Base-by-base conservation (phyloP, 2,888 invertebrate species). In the Drosophila heteroneura region DNA sequence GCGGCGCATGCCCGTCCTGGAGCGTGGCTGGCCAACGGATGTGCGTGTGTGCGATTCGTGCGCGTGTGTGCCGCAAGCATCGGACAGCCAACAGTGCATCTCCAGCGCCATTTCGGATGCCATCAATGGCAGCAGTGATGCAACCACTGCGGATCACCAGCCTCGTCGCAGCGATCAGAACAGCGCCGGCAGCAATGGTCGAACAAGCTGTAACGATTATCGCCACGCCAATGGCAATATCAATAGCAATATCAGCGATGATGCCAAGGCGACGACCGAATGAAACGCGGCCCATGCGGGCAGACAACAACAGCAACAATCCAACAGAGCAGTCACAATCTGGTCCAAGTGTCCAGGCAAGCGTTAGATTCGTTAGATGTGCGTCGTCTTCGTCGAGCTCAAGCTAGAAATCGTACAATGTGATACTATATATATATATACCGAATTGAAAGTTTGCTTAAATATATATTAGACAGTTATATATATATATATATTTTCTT, bases 31-130 rank as follows among this genome's bases (percentile, higher is more conserved):
- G 97, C 92, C 93, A 12, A 94, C 94, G 19, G 95, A 96, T n/a
- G 97, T 97, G 3, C 94, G 97, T 73, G 96, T 97, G 30, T 97
- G 97, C 93, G 96, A 97, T 90, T 91, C 93, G 26, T 97, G 97
- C 90, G 91, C 86, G 41, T 90, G 90, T 78, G 80, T 83, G 61
- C 76, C 83, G 5, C 77, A 70, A 6, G 66, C 60, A 5, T 62
- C 71, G 9, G 54, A 32, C 39, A 60, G 26, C 10, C 33, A 44
- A 53, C 59, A 32, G 16, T 73, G 49, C 85, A 85, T 74, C 49
- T 47, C 70, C 49, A 80, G 39, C 53, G 74, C 74, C 82, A 52
- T 85, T 10, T 74, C 82, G 3, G 85, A 85, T 52, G 82, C 83
- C 57, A 77, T 83, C 37, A 77, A 77, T 64, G 75, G 77, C 30